Base-by-base conservation (phyloP, 2,888 invertebrate species). In the Clepsis dumicolana region DNA sequence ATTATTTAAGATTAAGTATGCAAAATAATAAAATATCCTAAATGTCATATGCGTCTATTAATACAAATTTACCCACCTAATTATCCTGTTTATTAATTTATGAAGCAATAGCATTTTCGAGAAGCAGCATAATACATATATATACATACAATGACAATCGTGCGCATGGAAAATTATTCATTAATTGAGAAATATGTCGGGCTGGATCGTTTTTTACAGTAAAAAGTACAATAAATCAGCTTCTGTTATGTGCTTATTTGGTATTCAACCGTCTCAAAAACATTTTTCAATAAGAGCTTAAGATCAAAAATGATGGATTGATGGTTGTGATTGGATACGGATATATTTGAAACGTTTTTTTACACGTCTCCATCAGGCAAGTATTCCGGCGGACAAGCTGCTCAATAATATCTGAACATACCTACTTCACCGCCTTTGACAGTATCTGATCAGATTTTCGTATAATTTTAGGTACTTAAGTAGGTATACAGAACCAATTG, bases 401-500 rank as follows among this genome's bases (percentile, higher is more conserved):
- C 18, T 44, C 44, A 44, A 44, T 44, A 44, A 44, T 7, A 44
- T 44, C 44, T 44, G 44, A 44, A 44, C 44, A 44, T 8, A 18
- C 44, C 16, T 8, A 18, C 44, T 18, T 44, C 44, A 44, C 18
- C 18, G 18, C 44, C 44, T 44, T 44, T 16, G 18, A 18, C 18
- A 18, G 18, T 18, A 7, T 44, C 18, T 18, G 16, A 5, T 44
- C 18, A 44, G 44, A 44, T 18, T 44, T 44, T 38, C 4, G 14
- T 38, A 38, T n/a, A n/a, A 38, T 38, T n/a, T 38, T 38, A 14
- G 3, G n/a, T 32, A 32, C 12, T 10, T 1, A 10, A 0, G 1
- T 32, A 32, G n/a, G n/a, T 38, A 38, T 38, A 41, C 38, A 41
- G 44, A 44, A 44, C 18, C 44, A 16, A 7, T 18, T 41, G n/a